A percentile compares a stretch with the other conserved stretches of the same genome.
Conservation (phyloP, 2,113 vertebrate species). For the Parus major region DNA sequence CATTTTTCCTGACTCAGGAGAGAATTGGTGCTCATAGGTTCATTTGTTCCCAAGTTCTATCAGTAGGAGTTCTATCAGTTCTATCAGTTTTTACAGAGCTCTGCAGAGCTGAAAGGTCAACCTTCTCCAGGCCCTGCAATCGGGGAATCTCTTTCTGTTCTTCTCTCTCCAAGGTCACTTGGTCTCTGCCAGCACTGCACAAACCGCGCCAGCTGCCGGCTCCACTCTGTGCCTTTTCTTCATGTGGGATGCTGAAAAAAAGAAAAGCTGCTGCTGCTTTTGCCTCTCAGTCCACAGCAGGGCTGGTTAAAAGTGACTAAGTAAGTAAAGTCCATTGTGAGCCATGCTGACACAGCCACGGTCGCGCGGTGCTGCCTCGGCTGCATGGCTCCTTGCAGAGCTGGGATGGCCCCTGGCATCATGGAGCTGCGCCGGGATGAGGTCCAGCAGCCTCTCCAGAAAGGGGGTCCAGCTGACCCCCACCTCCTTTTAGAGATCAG, state of each 20-base stretch:
- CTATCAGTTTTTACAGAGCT: not conserved
- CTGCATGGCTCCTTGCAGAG: accelerated
- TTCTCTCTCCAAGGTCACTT: not conserved
- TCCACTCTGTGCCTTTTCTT: not conserved
- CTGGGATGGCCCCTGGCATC: not conserved
- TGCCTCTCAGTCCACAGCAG: not conserved
- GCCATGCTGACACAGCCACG: not conserved
- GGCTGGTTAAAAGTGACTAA: not conserved
- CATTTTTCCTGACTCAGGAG: not conserved
- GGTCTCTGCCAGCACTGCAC: not conserved
- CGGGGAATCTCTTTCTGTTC: accelerated
- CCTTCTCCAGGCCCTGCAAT: not conserved
- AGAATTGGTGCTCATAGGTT: not conserved
- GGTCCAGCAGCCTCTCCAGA: no score
- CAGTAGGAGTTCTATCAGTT: not conserved
- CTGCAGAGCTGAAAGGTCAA: not conserved
- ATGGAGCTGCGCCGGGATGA: not conserved
- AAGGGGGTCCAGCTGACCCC: no score
- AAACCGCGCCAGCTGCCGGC: not conserved
- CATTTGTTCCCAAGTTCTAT: not conserved
- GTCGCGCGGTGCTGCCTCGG: accelerated
- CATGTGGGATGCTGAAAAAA: accelerated
- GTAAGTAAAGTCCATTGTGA: not conserved
- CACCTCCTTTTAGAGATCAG: not conserved
- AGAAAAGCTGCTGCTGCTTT: not conserved